Base-by-base conservation (phyloP, 2,797 vertebrate species). In the Artibeus jamaicensis region DNA sequence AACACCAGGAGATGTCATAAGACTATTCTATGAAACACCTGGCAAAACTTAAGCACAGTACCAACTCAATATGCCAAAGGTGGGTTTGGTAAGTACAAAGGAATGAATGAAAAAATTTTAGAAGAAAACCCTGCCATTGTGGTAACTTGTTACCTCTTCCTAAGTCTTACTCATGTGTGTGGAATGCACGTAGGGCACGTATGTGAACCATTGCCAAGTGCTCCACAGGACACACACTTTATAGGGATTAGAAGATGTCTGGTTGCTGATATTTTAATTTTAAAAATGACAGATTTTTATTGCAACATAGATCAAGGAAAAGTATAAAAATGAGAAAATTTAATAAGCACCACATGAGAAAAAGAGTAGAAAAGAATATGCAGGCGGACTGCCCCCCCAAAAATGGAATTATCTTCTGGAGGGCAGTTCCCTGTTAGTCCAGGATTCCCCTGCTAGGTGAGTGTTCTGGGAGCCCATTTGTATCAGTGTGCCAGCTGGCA, bases 241-340 rank as follows among this genome's bases (percentile, higher is more conserved):
- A 14, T 3, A 68, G 29, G 37, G 53, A 73, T 84, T 67, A 65
- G 32, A 93, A 94, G 86, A 89, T 37, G 19, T 2, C 42, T 91
- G 37, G n/a, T 39, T 93, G 42, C 21, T 76, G 65, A 57, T 70
- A 83, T 53, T 87, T 96, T 76, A 59, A 86, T 83, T 94, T 34
- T 21, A 37, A 46, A 93, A 94, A 81, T 73, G 78, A 65, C 0
- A 46, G 55, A 55, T 3, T 37, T 67, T 55, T 76, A 83, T 10
- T 34, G 6, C 8, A 62, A 86, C 9, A 26, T 73, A 71, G 84
- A 73, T 88, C 65, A 82, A 29, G n/a, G 15, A 79, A 29, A 90
- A 55, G 3, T 48, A 79, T 46, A 81, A 82, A 94, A 53, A 62
- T 77, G 46, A 90, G 50, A 90, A 94, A 44, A 78, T 91, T 86